phyloP scores from a whole-genome alignment of 2,888 invertebrate species.

The Lacanobia oleracea region DNA sequence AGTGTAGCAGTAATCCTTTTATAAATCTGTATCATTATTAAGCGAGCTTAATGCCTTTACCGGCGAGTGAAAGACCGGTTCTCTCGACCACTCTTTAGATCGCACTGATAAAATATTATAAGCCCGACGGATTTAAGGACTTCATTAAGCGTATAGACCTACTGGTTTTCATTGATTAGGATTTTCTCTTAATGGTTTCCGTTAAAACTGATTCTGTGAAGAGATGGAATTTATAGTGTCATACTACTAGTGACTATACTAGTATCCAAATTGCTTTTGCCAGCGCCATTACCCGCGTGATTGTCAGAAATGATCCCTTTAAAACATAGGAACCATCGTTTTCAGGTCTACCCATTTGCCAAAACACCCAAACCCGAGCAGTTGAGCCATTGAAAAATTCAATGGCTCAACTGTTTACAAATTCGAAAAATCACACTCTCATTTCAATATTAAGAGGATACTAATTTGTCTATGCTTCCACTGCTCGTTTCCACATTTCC shows the following conservation, averaged over 20 bases:
- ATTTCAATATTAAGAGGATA: background rate
- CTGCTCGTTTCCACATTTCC: background rate
- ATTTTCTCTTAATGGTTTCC: background rate
- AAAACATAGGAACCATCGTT: background rate
- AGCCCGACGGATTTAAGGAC: constrained; percentile 30
- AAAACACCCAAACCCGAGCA: background rate
- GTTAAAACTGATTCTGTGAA: background rate
- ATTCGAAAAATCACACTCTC: no score
- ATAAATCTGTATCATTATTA: constrained; percentile 39
- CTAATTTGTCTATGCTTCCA: background rate
- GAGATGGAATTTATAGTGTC: background rate
- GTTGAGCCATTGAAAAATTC: background rate
- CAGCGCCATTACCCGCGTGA: background rate
- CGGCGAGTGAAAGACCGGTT: constrained; percentile 30
- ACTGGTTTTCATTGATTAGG: constrained; percentile 20
- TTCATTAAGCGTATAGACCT: constrained; percentile 29
- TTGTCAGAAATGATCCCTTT: background rate
- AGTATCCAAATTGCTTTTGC: background rate
- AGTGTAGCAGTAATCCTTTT: constrained; percentile 29
- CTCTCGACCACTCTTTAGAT: constrained; percentile 25
- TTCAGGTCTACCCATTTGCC: background rate
- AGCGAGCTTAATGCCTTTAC: constrained; percentile 25
- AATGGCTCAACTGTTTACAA: no score
- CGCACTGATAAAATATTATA: constrained; percentile 46
- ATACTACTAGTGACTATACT: background rate